Evolutionary conservation across 2,113 vertebrate species (phyloP).

Genomic region (Istiophorus platypterus): DNA sequence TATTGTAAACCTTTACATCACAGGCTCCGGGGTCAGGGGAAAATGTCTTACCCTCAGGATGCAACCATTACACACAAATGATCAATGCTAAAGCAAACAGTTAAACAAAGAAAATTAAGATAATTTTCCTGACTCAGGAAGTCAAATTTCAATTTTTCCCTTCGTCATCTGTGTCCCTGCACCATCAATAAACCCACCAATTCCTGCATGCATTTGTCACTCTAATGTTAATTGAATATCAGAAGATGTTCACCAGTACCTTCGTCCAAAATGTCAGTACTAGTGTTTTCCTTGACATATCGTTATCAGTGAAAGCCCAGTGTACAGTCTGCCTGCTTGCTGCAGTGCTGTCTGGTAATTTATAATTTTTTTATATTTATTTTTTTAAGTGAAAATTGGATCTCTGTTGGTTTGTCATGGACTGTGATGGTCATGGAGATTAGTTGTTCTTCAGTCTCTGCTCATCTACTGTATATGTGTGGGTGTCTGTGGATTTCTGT

Average conservation of each 20-base stretch:
- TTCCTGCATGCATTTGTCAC: background rate
- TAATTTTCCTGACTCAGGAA: background rate
- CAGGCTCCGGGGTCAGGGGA: background rate
- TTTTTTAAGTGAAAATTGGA: constrained; percentile 66
- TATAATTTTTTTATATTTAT: too few species aligned
- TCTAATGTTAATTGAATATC: background rate
- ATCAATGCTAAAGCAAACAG: background rate
- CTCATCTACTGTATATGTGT: constrained; percentile 27
- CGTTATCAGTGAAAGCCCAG: constrained; percentile 8
- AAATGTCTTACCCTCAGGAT: too few species aligned
- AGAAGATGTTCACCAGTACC: constrained; percentile 9
- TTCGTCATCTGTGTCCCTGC: background rate
- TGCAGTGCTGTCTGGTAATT: constrained; percentile 49
- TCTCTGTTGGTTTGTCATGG: constrained; percentile 61
- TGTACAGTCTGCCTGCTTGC: constrained; percentile 24
- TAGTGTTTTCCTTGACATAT: background rate
- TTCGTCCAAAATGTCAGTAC: background rate
- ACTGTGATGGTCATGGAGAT: constrained; percentile 51
- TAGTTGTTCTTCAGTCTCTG: constrained; percentile 29
- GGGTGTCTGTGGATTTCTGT: constrained; percentile 1
- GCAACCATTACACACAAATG: background rate
- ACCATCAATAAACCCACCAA: background rate
- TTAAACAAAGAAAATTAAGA: too few species aligned
- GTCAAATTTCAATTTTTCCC: background rate
- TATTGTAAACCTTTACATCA: too few species aligned